Evolutionary conservation across 1,140 invertebrate species (phyloP), one percentile per base, ranked within the genome.

Genomic region (Holotrichia oblita): DNA sequence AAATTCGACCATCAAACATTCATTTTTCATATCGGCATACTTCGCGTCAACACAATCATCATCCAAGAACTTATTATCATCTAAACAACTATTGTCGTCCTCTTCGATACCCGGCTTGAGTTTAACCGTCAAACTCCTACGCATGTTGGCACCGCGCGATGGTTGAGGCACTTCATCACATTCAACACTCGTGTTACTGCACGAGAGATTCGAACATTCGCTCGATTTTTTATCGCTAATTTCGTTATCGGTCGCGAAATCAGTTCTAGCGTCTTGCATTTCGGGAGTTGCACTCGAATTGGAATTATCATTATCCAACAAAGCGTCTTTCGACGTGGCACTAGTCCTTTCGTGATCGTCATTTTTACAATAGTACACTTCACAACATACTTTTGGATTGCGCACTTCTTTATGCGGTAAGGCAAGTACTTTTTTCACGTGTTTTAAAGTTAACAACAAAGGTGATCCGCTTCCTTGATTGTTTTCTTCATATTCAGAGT

Each of bases 241-340:
- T 27, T 85, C 84, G 59, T 84, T 83, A 79, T 84, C 84, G 24
- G 83, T 83, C 8, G 78, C 79, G 77, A 83, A 81, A 64, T 85
- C 85, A 14, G 76, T 80, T 24, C 82, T 79, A 55, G 87, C 83
- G 81, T 88, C 87, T 78, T 86, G 85, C 82, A 87, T 87, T 79
- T 90, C 89, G 80, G 88, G 89, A 83, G 89, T 90, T 81, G 88
- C 89, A 85, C 89, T 90, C 80, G 89, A 90, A 86, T 89, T 90
- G 76, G 88, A 89, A 83, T 89, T 90, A 89, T 85, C 89, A 42
- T 79, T 79, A 76, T 90, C 89, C 84, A 92, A 87, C 20, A 92
- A 85, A 59, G 91, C 89, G 84, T 92, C 91, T 85, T 91, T 92
- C 6, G 91, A 91, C 83, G 90, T 91, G 64, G 90, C 91, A 84